Evolutionary conservation across 2,113 vertebrate species (phyloP).

Genomic region (Passer domesticus): DNA sequence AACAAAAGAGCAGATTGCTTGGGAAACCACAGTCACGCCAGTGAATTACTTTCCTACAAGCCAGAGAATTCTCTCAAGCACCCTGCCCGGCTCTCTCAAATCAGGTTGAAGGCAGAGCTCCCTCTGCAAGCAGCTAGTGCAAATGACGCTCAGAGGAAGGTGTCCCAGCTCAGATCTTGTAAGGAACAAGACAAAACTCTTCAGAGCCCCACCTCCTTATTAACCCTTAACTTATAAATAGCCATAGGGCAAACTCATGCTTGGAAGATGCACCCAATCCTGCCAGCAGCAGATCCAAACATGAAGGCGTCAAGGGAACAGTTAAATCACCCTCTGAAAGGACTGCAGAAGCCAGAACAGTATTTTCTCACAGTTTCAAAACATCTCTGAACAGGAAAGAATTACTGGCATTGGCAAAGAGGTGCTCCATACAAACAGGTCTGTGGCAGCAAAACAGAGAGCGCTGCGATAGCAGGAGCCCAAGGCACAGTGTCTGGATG

Average conservation of each 20-base stretch:
- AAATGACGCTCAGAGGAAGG: not conserved
- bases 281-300: not conserved
- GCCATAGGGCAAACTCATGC: not conserved
- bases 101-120: not conserved
- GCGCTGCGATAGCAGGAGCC: fast-evolving
- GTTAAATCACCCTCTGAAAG: not conserved
- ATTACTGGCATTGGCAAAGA: not conserved
- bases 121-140: not conserved
- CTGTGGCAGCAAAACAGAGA: not conserved
- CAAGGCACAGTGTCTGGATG: fast-evolving
- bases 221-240: not conserved
- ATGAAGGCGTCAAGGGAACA: not conserved
- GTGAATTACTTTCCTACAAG: not conserved
- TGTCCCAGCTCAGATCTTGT: not conserved
- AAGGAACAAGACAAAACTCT: not conserved
- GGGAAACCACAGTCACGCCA: not conserved
- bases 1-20: not conserved
- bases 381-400: not conserved
- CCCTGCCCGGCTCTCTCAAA: not conserved
- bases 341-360: not conserved
- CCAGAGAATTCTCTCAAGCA: not conserved
- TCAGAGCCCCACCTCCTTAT: not conserved
- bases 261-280: not conserved
- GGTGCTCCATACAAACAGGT: not conserved
- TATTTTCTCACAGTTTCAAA: not conserved